Percentiles rank a stretch among this genome's conserved stretches.
phyloP scores from a whole-genome alignment of 2,113 vertebrate species.

The Capreolus pygargus region DNA sequence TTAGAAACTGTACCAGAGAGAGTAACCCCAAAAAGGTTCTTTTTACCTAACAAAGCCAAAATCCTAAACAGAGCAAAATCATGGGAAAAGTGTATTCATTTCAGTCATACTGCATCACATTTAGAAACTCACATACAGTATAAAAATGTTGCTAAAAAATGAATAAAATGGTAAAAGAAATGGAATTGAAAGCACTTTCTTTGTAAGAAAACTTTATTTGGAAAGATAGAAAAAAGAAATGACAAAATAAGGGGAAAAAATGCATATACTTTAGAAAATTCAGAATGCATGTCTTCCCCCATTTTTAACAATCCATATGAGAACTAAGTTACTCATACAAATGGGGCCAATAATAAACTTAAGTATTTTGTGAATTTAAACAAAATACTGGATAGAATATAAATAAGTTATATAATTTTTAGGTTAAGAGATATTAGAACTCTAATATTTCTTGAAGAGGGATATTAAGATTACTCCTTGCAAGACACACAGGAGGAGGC shows the following conservation, averaged over 20 bases:
- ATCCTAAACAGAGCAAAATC: not conserved
- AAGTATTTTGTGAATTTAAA: not conserved
- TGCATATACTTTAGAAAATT: not conserved
- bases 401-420: not conserved
- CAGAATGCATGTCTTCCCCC: not conserved
- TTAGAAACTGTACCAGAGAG: not conserved
- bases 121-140: not conserved
- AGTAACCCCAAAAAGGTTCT: not conserved
- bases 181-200: not conserved
- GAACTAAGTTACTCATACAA: not conserved
- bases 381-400: not conserved
- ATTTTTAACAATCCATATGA: not conserved
- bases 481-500: not conserved
- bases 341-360: not conserved
- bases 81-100: not conserved
- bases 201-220: not conserved
- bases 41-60: not conserved
- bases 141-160: not conserved
- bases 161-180: not conserved
- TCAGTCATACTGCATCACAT: not conserved
- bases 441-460: not conserved
- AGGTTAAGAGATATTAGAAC: not conserved
- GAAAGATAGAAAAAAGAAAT: not conserved
- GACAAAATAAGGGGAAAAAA: not conserved
- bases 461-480: not conserved